These are phyloP conservation scores for Pseudotriccus pelzelni DNA, from an alignment of 2,797 vertebrate genomes.

Conservation along the genomic window DNA sequence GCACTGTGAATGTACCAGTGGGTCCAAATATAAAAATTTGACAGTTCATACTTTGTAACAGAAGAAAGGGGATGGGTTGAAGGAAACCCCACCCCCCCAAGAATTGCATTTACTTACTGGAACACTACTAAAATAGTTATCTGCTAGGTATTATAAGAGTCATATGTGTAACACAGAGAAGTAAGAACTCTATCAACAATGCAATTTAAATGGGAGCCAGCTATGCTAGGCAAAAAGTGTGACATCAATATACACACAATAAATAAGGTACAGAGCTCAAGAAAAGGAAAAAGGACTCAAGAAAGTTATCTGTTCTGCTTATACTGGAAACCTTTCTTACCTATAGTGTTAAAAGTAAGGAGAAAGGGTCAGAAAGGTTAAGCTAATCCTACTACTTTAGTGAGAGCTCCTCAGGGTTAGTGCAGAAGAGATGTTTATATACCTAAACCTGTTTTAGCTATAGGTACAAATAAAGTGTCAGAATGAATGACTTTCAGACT, in stretches of 20 bases:
- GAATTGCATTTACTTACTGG: neutral
- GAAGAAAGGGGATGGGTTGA: neutral
- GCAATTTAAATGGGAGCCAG: neutral
- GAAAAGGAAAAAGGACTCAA: neutral
- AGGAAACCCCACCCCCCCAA: accelerated
- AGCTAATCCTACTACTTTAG: neutral
- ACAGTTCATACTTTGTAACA: neutral
- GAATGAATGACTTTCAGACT: neutral
- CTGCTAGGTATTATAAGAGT: neutral
- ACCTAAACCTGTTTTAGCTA: neutral
- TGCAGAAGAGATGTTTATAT: neutral
- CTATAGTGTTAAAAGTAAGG: neutral
- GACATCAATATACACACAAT: neutral
- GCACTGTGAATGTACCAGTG: neutral
- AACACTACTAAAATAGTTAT: neutral
- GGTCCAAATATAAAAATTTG: neutral
- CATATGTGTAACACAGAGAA: neutral
- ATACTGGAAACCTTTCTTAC: neutral
- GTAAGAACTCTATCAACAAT: neutral
- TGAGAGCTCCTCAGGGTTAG: neutral
- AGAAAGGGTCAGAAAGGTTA: neutral
- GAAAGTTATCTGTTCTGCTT: neutral
- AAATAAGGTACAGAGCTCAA: neutral
- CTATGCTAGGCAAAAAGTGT: neutral
- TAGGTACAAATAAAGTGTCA: neutral